Evolutionary conservation across 2,113 vertebrate genomes (phyloP).

Genomic region (Sialia sialis): DNA sequence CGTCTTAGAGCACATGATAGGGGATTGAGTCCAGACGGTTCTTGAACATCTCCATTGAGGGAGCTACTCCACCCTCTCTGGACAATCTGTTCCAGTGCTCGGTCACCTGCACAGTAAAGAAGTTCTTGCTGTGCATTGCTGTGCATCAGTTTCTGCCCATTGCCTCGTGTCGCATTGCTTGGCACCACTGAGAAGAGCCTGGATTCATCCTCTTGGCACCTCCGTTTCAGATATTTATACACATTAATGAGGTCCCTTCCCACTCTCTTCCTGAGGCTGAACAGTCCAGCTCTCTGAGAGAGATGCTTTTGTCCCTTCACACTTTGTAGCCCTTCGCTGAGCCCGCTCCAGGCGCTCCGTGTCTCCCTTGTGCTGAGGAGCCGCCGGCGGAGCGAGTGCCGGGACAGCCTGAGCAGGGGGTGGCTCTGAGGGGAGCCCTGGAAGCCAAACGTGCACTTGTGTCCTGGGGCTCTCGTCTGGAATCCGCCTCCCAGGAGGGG

Average conservation of each 20-base stretch:
- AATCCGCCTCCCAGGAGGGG: background rate
- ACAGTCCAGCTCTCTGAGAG: background rate
- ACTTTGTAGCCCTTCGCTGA: background rate
- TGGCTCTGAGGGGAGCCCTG: no score
- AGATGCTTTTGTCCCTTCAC: background rate
- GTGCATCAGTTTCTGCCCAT: background rate
- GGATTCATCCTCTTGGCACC: background rate
- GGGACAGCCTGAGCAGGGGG: background rate
- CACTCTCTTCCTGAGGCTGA: background rate
- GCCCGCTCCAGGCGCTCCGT: background rate
- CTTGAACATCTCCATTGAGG: background rate
- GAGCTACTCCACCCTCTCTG: background rate
- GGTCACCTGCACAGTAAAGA: background rate
- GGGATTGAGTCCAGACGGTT: background rate
- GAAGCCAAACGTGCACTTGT: accelerated
- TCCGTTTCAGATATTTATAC: background rate
- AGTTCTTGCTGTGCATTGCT: background rate
- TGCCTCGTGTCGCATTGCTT: background rate
- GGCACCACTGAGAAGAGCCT: background rate
- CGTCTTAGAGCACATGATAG: background rate
- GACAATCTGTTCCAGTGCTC: background rate
- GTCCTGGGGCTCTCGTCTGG: background rate
- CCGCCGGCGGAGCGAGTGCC: no score
- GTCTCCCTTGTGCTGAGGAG: background rate
- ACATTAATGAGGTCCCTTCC: no score